Evolutionary conservation across 2,888 invertebrate genomes (phyloP).

Genomic region (Dione juno): DNA sequence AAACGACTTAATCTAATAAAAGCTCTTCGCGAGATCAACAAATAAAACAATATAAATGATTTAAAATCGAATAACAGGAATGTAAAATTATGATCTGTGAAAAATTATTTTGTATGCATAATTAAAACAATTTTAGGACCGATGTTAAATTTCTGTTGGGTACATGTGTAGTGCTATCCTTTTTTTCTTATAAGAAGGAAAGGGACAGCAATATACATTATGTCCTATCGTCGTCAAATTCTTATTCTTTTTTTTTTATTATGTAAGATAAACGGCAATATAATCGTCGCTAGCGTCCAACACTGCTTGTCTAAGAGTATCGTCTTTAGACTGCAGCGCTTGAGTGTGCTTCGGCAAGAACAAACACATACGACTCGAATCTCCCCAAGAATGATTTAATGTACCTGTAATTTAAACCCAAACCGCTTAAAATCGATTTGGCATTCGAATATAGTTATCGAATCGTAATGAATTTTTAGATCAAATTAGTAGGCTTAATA

Average conservation of each 20-base stretch:
- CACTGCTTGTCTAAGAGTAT: slow-evolving; percentile 58
- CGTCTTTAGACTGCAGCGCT: slow-evolving; percentile 51
- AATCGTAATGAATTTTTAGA: background rate
- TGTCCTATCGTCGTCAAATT: background rate
- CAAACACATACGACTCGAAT: slow-evolving; percentile 63
- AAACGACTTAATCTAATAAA: slow-evolving; percentile 1
- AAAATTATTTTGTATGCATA: background rate
- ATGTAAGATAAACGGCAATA: slow-evolving; percentile 71
- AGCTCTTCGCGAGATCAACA: background rate
- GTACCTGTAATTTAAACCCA: slow-evolving; percentile 56
- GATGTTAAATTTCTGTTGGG: too few species aligned
- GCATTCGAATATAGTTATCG: background rate
- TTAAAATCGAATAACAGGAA: background rate
- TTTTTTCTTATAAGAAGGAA: background rate
- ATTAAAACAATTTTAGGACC: background rate
- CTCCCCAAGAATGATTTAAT: slow-evolving; percentile 71
- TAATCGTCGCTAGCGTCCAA: slow-evolving; percentile 76
- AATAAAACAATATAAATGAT: background rate
- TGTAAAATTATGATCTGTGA: slow-evolving; percentile 1
- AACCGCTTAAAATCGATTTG: background rate
- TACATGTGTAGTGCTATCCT: background rate
- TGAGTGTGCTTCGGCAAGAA: slow-evolving; percentile 71
- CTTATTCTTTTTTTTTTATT: slow-evolving; percentile 36
- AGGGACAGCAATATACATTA: background rate
- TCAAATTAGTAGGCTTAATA: background rate